Base-by-base conservation (phyloP, 2,113 vertebrate species). In the Zosterops pallidus region DNA sequence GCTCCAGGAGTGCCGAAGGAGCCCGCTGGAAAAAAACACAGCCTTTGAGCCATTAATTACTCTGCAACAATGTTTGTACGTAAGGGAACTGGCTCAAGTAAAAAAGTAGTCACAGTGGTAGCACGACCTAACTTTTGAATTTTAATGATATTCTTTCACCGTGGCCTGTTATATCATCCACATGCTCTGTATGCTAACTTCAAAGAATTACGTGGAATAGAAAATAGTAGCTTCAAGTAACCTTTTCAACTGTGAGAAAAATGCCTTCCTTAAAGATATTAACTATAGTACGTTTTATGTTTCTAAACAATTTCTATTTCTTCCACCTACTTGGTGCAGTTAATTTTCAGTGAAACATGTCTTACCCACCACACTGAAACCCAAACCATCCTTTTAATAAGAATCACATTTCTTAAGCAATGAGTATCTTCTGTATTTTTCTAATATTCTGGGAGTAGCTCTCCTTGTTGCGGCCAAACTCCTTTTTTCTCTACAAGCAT, bases 201-300 rank as follows among this genome's bases (percentile, higher is more conserved):
- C 44, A 90, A 86, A 81, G 89, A 86, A 78, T 42, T 74, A 37
- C 3, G 3, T 3, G 4, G 52, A 89, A 52, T 7, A 71, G 83
- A 75, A 95, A 94, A 86, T 28, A 81, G 47, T 21, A 75, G 72
- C 68, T 91, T 59, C 57, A 74, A 92, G 89, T 68, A 82, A 91
- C 64, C 65, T 94, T 93, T 95, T 70, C 68, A 81, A n/a, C 64
- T 88, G 69, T 46, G 37, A 74, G 92, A 60, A 93, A 90, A 84
- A 81, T 14, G 13, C 11, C 47, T 77, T 85, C 65, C 77, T 91
- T 84, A 86, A 77, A 82, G 47, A 82, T 86, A 65, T 71, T 52
- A 90, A 67, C 64, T 70, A 6, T 11, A 87, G 56, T 39, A 87
- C 47, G 57, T 94, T 88, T 67, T 86, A 59, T 22, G 25, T 80